Evolutionary conservation across 2,797 vertebrate species (phyloP), one percentile per base, ranked within the genome.

Genomic region (Alcedo quadribrachys): DNA sequence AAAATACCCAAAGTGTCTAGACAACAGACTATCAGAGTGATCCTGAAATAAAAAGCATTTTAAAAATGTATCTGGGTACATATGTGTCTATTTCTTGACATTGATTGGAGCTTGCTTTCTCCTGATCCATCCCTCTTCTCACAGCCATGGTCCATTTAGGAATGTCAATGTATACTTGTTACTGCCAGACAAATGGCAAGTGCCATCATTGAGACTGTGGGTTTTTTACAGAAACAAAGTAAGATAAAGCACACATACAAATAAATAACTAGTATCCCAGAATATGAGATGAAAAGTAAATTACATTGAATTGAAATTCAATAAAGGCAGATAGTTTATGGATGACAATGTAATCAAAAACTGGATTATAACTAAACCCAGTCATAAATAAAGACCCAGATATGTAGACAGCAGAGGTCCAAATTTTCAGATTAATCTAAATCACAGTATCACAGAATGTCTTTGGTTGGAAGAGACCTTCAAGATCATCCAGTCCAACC

Each of bases 281-380:
- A 67, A 71, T 40, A 48, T 2, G 35, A 76, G 77, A 37, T 19
- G 45, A 63, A 70, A 92, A 87, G 54, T 54, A 57, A 79, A 91
- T 48, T 43, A 28, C 21, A 30, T 12, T n/a, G 48, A 77, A 33
- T 70, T 51, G 50, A 80, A 91, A 74, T 67, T 69, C 61, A 54
- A 40, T 71, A 53, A 61, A 78, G 20, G 43, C 57, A 65, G 81
- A 57, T 11, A 35, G 46, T 51, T 91, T 61, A 54, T n/a, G 19
- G 37, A 50, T 76, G 67, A 57, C 21, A 70, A 88, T 87, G 37
- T 43, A 88, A 82, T 68, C 1, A 2, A 76, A 77, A 92, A 58
- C 53, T 55, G 51, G 37, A 74, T 74, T 92, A 62, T 68, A 90
- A 68, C 19, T 88, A 85, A 84, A 80, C 16, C 8, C 69, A 82